A percentile compares a stretch with the other conserved stretches of the same genome.
Conservation (phyloP, 2,797 vertebrate genomes). For the Rhinophrynus dorsalis region DNA sequence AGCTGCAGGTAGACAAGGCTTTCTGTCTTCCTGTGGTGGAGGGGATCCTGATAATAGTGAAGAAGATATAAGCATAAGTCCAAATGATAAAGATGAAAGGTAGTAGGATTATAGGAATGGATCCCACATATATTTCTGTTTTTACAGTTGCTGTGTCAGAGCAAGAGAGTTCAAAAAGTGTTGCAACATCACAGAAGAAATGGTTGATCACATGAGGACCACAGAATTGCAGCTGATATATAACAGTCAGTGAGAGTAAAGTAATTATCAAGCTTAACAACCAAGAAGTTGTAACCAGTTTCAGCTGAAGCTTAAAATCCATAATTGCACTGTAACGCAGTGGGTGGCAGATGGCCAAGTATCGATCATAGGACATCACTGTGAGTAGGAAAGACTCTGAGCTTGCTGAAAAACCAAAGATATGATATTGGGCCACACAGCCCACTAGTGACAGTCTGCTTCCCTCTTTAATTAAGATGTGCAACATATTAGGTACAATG, state of each 20-base stretch:
- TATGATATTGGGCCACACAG: conserved; percentile 13
- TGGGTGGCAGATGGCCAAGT: conserved; percentile 22
- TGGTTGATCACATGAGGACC: conserved; percentile 17
- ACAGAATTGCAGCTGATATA: conserved; percentile 15
- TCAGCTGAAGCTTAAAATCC: background rate
- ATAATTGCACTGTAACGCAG: conserved; percentile 8
- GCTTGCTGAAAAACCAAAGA: conserved; percentile 15
- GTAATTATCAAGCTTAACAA: background rate
- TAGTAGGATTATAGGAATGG: conserved; percentile 16
- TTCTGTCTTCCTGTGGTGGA: conserved; percentile 16
- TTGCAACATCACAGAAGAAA: conserved; percentile 26
- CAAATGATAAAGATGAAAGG: conserved; percentile 12
- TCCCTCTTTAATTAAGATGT: background rate
- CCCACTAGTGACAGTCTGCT: background rate
- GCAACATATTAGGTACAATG: conserved; percentile 11
- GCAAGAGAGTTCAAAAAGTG: conserved; percentile 21
- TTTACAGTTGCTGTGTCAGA: conserved; percentile 4
- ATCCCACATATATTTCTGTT: conserved; percentile 15
- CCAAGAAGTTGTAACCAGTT: conserved; percentile 5
- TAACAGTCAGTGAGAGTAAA: background rate
- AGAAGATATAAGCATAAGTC: conserved; percentile 7
- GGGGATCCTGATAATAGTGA: conserved; percentile 6
- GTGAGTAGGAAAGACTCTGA: conserved; percentile 27
- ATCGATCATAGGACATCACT: conserved; percentile 16
- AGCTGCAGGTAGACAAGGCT: conserved; percentile 19